Evolutionary conservation across 2,797 vertebrate species (phyloP).

Genomic region (Melanotaenia trifasciata): DNA sequence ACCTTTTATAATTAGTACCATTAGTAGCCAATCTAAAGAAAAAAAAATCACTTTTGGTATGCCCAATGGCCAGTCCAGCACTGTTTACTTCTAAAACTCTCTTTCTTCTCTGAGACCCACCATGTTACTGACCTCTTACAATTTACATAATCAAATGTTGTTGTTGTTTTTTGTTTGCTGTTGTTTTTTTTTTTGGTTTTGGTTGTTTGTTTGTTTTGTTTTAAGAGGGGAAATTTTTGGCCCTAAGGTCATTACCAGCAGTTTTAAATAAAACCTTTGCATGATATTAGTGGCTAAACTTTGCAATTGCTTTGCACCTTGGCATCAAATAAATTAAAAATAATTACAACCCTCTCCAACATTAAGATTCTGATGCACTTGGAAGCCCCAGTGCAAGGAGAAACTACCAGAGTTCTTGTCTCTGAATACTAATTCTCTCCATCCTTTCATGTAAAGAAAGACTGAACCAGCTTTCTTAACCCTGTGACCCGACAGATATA

Average conservation of each 20-base stretch:
- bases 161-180: too few relatives aligned
- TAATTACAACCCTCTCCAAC: conserved; percentile 10
- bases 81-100: too few relatives aligned
- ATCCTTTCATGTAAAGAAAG: conserved; percentile 52
- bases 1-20: too few relatives aligned
- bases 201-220: too few relatives aligned
- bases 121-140: too few relatives aligned
- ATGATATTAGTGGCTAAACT: not conserved
- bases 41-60: too few relatives aligned
- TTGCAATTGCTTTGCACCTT: not conserved
- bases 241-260: not conserved
- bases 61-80: too few relatives aligned
- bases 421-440: conserved; percentile 53
- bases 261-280: not conserved
- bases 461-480: conserved; percentile 48
- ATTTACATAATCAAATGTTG: too few relatives aligned
- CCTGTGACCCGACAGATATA: conserved; percentile 35
- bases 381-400: conserved; percentile 19
- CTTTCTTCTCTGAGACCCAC: too few relatives aligned
- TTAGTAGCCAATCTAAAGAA: too few relatives aligned
- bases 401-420: conserved; percentile 10
- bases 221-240: too few relatives aligned
- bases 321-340: conserved; percentile 14
- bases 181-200: too few relatives aligned
- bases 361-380: conserved; percentile 15